Evolutionary conservation across 2,113 vertebrate genomes (phyloP), one percentile per base, ranked within the genome.

Genomic region (Centropristis striata): DNA sequence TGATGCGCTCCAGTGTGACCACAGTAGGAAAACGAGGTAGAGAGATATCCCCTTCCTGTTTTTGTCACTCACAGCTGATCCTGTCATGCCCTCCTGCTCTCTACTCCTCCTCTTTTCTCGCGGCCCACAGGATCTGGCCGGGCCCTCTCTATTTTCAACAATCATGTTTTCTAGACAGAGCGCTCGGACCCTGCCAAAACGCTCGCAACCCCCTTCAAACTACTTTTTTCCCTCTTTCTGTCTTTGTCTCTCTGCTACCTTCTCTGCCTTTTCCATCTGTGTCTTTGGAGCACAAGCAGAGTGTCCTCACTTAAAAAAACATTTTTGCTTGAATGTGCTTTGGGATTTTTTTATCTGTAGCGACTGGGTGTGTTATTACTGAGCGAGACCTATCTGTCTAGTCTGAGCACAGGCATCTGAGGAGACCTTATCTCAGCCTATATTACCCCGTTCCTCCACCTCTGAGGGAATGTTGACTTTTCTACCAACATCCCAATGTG

Each of bases 1-100:
- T 55, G 88, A 91, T 88, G 86, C 60, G 16, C 81, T 88, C 71
- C 65, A 75, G 75, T 80, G 84, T 91, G 88, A 86, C 87, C 78
- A 78, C 84, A 67, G 90, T 83, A 90, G 92, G 92, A 92, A 93
- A 94, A 81, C 85, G 83, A 92, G 88, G 85, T 83, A 75, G 81
- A 91, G 90, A 93, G 89, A 94, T 94, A 93, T 94, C 92, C 93
- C 86, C 93, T 95, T 95, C 94, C 93, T 94, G 94, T 94, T 93
- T 94, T 94, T 93, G 93, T 93, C 90, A 93, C 84, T 91, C 88
- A 89, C 90, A 88, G 92, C 93, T 93, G 91, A 94, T 94, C 89
- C 80, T 68, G 87, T 76, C 88, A 86, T 92, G 88, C 90, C 89
- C 87, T 90, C 85, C 91, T 88, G 75, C 74, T 70, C 78, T 64